Evolutionary conservation across 2,888 invertebrate genomes (phyloP).

Genomic region (Carpatolechia fugitivella): DNA sequence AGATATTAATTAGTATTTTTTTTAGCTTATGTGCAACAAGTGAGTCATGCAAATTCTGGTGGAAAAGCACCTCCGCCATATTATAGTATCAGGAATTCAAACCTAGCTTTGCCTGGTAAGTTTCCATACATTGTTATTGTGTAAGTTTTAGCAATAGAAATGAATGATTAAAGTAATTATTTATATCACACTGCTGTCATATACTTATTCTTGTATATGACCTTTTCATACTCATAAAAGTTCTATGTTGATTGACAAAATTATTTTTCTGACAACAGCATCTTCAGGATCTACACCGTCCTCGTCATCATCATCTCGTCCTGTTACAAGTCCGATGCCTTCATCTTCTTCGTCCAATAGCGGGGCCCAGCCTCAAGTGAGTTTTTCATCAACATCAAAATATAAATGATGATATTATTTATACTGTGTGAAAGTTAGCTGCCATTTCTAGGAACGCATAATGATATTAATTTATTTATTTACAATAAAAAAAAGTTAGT

Average conservation of each 20-base stretch:
- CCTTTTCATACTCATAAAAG: too few species aligned
- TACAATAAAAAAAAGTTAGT: too few species aligned
- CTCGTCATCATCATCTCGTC: slow-evolving; percentile 59
- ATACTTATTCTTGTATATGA: too few species aligned
- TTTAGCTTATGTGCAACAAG: slow-evolving; percentile 56
- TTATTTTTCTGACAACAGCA: slow-evolving; percentile 33
- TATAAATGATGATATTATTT: too few species aligned
- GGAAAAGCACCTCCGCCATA: slow-evolving; percentile 90
- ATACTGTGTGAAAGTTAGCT: too few species aligned
- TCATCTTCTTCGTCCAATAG: slow-evolving; percentile 55
- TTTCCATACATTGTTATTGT: neutral
- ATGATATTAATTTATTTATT: too few species aligned
- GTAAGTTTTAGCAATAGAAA: neutral
- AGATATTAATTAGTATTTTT: slow-evolving; percentile 12
- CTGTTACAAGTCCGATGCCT: slow-evolving; percentile 53
- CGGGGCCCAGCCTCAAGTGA: slow-evolving; percentile 70
- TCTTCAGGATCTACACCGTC: slow-evolving; percentile 53
- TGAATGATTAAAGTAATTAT: too few species aligned
- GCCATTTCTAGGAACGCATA: too few species aligned
- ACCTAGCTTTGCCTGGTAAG: slow-evolving; percentile 51
- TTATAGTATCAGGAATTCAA: slow-evolving; percentile 63
- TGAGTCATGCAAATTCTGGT: slow-evolving; percentile 81
- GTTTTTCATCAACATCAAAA: slow-evolving; percentile 18
- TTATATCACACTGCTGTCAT: too few species aligned
- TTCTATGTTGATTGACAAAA: too few species aligned